Percentiles rank a stretch among this genome's conserved stretches.
phyloP scores from a whole-genome alignment of 2,797 vertebrate genomes.

The Clarias pachynema region DNA sequence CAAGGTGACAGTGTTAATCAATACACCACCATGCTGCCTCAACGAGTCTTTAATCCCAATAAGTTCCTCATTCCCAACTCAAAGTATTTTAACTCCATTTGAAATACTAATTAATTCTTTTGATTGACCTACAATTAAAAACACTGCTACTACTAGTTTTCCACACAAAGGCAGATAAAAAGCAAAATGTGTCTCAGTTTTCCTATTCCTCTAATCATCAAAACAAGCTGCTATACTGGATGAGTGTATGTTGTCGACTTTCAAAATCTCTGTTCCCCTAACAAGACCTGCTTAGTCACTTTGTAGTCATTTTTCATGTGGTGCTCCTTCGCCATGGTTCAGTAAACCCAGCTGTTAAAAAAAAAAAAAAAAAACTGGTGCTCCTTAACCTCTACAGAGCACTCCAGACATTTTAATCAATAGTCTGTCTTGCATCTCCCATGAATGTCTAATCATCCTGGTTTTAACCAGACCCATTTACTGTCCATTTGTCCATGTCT shows the following conservation, averaged over 20 bases:
- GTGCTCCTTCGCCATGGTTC: too few relatives aligned
- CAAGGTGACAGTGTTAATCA: too few relatives aligned
- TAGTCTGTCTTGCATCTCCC: neutral
- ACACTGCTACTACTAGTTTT: neutral
- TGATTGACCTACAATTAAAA: neutral
- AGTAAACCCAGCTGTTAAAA: neutral
- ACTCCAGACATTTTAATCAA: conserved; percentile 4
- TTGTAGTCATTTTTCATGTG: neutral
- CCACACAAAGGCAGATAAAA: neutral
- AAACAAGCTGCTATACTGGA: neutral
- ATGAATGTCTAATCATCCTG: neutral
- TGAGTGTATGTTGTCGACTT: neutral
- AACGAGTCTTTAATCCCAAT: neutral
- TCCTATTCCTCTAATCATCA: neutral
- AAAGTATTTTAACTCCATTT: neutral
- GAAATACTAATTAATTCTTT: neutral
- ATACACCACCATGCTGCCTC: too few relatives aligned
- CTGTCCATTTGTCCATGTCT: neutral
- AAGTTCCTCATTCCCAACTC: neutral
- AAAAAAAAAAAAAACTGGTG: neutral
- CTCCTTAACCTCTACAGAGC: neutral
- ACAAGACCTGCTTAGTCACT: neutral
- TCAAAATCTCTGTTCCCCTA: neutral
- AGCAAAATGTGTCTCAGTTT: neutral
- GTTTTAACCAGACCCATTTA: neutral